Base-by-base conservation (phyloP, 2,888 invertebrate genomes). In the Bimastos eiseni region DNA sequence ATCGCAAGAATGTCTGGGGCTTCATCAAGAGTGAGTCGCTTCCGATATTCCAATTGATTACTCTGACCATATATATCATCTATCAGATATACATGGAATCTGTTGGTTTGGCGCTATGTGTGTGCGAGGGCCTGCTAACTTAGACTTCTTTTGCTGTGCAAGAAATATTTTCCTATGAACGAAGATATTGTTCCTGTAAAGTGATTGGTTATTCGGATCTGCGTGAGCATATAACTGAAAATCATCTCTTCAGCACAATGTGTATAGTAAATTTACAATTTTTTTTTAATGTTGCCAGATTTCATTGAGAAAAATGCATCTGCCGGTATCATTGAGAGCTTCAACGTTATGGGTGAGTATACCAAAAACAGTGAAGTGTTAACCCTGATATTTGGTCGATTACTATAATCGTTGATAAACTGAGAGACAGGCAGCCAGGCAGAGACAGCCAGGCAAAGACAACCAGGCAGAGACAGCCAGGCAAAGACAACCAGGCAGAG, bases 1-100 rank as follows among this genome's bases (percentile, higher is more conserved):
- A 98, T 95, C 97, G 97, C 95, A 98, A 98, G 95, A 97, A 96
- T 92, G 97, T 98, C 93, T 98, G 98, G 98, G 97, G 97, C 88
- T 96, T 98, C 93, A 97, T 98, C 91, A 98, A 97, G 96, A 96
- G 97, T 97, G 95, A 95, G 96, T 94, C 41, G 30, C 36, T 90
- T 70, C 70, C 30, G 2, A 70, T 70, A 11, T 30, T n/a, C 13
- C 13, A 33, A 21, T 89, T 11, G 49, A 36, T 89, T 89, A 41
- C n/a, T 90, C 36, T 84, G 36, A 83, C 38, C 36, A 83, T 30
- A 17, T 30, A 17, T 34, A 41, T 34, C 24, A 21, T 41, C 38
- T 89, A 6, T 41, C 30, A 38, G 21, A 38, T 44, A 34, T 44
- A 8, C 21, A 11, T 8, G 70, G 11, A 70, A 70, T 70, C 70